Evolutionary conservation across 1,140 invertebrate species (phyloP), one percentile per base, ranked within the genome.

Genomic region (Drosophila albomicans): DNA sequence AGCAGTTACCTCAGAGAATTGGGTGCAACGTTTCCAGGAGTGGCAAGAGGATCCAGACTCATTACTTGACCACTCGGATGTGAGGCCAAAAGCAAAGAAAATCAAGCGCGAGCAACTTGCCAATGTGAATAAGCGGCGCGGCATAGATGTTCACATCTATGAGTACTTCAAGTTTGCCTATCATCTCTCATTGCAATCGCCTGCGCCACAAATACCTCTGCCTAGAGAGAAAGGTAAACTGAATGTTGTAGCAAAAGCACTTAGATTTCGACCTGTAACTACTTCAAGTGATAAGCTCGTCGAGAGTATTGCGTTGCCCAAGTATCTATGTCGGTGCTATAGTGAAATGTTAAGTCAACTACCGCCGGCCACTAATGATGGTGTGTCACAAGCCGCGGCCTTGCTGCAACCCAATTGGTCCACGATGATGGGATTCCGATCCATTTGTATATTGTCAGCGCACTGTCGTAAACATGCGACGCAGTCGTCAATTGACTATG

Each of bases 131-230:
- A 48, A n/a, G 5, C 20, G 75, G 8, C n/a, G 46, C 2, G 80
- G 67, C 51, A 13, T 63, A 4, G 80, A 88, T 5, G 3, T 57
- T 1, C 52, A 78, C 1, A 38, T 70, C 3, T 77, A 78, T 45
- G 65, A 92, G 43, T 90, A 79, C 13, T 84, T 92, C 4, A 92
- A 90, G 48, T 92, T 80, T 49, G 52, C 78, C 3, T 92, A 92
- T 49, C 82, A 92, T 54, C 69, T 91, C 1, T 15, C 58, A 10
- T 49, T 92, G 15, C 58, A 51, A 3, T n/a, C 28, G 35, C 5
- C 45, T 0, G 15, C 48, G 5, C 5, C 41, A 7, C 8, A 35
- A 5, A 70, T 74, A 15, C 35, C 66, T 8, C 10, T 81, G 1
- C 85, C 81, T 0, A 61, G 16, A 5, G 51, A 76, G 5, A 43